phyloP scores from a whole-genome alignment of 2,797 vertebrate species.

The Craterocephalus amniculus region DNA sequence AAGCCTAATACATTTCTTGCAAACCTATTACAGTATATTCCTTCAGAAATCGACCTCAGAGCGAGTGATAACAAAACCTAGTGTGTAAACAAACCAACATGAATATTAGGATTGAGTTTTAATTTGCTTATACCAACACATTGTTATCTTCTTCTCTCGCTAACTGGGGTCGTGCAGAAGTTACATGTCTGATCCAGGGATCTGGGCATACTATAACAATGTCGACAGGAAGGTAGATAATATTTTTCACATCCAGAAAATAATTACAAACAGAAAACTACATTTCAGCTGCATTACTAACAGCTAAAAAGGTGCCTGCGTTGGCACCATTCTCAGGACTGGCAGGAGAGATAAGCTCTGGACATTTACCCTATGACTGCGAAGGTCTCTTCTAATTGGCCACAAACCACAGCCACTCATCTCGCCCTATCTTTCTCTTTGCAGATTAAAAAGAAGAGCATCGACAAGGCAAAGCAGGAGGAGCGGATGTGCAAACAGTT shows the following conservation, averaged over 20 bases:
- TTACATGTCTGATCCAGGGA: too few species aligned
- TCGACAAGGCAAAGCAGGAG: constrained; percentile 93
- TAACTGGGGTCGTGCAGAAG: neutral
- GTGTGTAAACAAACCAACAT: too few species aligned
- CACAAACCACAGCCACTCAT: constrained; percentile 29
- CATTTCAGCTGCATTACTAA: neutral
- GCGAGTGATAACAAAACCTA: too few species aligned
- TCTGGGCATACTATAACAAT: neutral
- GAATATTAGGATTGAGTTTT: neutral
- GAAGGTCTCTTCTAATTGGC: constrained; percentile 43
- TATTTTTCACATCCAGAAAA: neutral
- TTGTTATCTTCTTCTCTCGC: neutral
- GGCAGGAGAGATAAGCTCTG: constrained; percentile 65
- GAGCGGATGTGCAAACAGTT: constrained; percentile 93
- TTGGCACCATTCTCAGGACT: constrained; percentile 58
- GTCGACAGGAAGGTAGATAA: too few species aligned
- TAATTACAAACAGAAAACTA: neutral
- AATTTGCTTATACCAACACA: neutral
- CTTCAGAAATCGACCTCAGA: too few species aligned
- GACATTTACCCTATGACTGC: neutral
- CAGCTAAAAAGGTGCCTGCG: constrained; percentile 4
- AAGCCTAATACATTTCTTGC: too few species aligned
- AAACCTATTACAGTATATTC: too few species aligned
- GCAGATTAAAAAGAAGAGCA: constrained; percentile 96
- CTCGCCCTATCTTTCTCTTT: constrained; percentile 36